A percentile compares a stretch with the other conserved stretches of the same genome.
Evolutionary conservation across 2,797 vertebrate genomes (phyloP).

Genomic region (Anguilla anguilla): DNA sequence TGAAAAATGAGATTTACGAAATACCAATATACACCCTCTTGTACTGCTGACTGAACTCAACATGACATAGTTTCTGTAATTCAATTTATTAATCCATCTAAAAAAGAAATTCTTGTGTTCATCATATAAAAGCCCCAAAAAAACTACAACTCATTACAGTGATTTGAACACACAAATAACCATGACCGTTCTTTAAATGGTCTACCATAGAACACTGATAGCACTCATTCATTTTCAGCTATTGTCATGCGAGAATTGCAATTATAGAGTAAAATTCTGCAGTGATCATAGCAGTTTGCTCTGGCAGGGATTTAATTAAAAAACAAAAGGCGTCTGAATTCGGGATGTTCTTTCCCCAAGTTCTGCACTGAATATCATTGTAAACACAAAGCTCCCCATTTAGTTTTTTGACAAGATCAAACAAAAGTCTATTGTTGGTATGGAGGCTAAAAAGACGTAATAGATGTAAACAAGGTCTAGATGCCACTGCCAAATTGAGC

Average conservation of each 20-base stretch:
- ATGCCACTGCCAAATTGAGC: slow-evolving; percentile 4
- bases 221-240: not conserved
- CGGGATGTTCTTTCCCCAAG: slow-evolving; percentile 36
- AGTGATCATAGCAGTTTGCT: slow-evolving; percentile 28
- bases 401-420: slow-evolving; percentile 44
- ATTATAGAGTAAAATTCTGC: not conserved
- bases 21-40: not conserved
- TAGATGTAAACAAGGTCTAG: slow-evolving; percentile 19
- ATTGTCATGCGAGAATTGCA: not conserved
- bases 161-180: not conserved
- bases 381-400: slow-evolving; percentile 50
- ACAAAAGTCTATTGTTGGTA: slow-evolving; percentile 56
- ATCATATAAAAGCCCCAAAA: not conserved
- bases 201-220: not conserved
- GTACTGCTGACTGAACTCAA: not conserved
- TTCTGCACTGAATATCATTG: not conserved
- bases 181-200: not conserved
- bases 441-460: slow-evolving; percentile 15
- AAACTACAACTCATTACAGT: not conserved
- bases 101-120: not conserved
- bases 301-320: slow-evolving; percentile 47
- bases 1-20: too few species aligned
- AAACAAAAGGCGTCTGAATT: slow-evolving; percentile 47
- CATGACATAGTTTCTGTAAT: not conserved
- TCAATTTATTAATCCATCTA: slow-evolving; percentile 1